Base-by-base conservation (phyloP, 2,888 invertebrate species). In the Entomobrya multifasciata region DNA sequence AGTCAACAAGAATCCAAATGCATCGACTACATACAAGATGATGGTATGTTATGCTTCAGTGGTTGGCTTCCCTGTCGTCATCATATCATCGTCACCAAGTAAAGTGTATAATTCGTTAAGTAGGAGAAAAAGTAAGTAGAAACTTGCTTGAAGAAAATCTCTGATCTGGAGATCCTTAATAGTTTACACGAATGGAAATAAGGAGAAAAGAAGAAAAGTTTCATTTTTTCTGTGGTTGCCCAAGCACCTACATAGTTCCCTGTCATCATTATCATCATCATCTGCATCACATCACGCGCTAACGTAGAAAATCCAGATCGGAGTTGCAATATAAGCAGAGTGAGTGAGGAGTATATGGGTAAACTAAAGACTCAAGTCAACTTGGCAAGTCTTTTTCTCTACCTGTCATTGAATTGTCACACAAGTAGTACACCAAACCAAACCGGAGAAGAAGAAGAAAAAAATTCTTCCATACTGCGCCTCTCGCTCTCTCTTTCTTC, bases 351-450 rank as follows among this genome's bases (percentile, higher is more conserved):
- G 36, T 36, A 36, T 36, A 8, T 36, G 36, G 4, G 36, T 36
- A 8, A 74, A 74, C 74, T 74, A 55, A n/a, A 74, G 20, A 74
- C 52, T 30, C 44, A 41, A 57, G 52, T 30, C 15, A 83, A 72
- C 79, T 80, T 80, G 44, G 78, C 44, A 27, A 55, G 60, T 76
- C 41, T 62, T 77, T 72, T 74, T n/a, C n/a, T 25, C 55, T 55
- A 77, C 77, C 86, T 81, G 80, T 86, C 86, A 86, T 74, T 86
- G 76, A 80, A 80, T 86, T 81, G 74, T 80, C 86, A 80, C n/a
- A n/a, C 76, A 76, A 86, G 55, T 65, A 62, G 67, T 44, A 57
- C 8, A 36, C 8, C 8, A 36, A 36, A 4, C 8, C n/a, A n/a
- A n/a, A n/a, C n/a, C n/a, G n/a, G 20, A 81, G 72, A 55, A 67